Percentiles rank a stretch among this genome's conserved stretches.
phyloP scores from a whole-genome alignment of 2,797 vertebrate genomes.

The Ibycter americanus region DNA sequence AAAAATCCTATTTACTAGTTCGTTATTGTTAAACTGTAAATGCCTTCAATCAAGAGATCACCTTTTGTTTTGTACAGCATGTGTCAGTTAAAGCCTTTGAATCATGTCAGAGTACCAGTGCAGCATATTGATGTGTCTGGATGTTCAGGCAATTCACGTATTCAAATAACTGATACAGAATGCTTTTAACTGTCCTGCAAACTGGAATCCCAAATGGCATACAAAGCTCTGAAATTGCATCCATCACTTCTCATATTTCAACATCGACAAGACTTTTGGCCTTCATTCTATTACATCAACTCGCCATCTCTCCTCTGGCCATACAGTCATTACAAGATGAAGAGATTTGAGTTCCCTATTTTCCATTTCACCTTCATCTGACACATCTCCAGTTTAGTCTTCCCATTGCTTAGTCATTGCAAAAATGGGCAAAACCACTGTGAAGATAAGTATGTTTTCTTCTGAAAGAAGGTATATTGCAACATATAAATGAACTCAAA shows the following conservation, averaged over 20 bases:
- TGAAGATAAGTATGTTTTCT: background rate
- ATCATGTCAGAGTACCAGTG: background rate
- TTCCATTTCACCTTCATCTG: conserved; percentile 9
- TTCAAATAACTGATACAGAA: background rate
- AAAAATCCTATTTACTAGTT: background rate
- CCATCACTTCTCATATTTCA: conserved; percentile 6
- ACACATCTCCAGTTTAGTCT: background rate
- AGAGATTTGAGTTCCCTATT: background rate
- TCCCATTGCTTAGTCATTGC: background rate
- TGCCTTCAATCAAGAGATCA: background rate
- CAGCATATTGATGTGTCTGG: background rate
- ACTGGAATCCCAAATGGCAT: background rate
- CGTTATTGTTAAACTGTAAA: background rate
- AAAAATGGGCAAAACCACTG: background rate
- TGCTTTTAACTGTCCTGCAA: background rate
- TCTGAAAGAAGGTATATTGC: background rate
- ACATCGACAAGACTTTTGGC: background rate
- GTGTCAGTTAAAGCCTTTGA: background rate
- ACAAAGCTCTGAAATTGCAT: background rate
- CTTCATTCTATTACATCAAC: background rate
- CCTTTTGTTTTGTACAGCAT: background rate
- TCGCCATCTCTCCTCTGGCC: background rate
- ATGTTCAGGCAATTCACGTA: background rate
- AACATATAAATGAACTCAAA: background rate
- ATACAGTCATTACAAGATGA: background rate